Evolutionary conservation across 2,888 invertebrate species (phyloP), one percentile per base, ranked within the genome.

Genomic region (Linyphia triangularis): DNA sequence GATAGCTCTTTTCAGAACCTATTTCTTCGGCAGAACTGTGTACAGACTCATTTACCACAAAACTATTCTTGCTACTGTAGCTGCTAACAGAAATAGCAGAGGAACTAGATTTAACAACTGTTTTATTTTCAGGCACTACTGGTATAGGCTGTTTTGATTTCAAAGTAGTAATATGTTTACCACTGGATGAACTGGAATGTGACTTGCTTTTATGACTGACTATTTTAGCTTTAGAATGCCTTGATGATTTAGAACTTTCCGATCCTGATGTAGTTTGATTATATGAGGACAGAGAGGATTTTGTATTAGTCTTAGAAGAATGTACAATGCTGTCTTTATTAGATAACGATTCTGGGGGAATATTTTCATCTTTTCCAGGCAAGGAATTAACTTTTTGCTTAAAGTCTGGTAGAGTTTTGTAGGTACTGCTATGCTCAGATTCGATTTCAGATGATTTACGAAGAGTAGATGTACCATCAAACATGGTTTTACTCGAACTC

Each of bases 1-100:
- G 63, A 30, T 86, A 86, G 22, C 79, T 86, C 24, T 72, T 85
- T 22, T 28, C 22, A 16, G 59, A 19, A 13, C 63, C 59, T 0
- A 19, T 37, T 30, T 69, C 67, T 19, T 28, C 67, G 30, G 7
- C 22, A 28, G 79, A 81, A 24, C 22, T n/a, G 2, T 10, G 19
- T 2, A 10, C n/a, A 10, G 9, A 51, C 24, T 16, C 5, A 28
- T n/a, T 28, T 40, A 1, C 40, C 16, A 2, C 16, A 40, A 16
- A 13, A 40, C 69, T 70, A 22, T 33, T 51, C 13, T 19, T 16
- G 33, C 40, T 33, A 10, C 57, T 73, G 9, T 73, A 63, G 26
- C 61, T 77, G 1, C 37, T 61, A 19, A 26, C 40, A 16, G 77
- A 77, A 26, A 30, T 30, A 61, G 16, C 19, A 0, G 70, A 19